Conservation (phyloP, 2,113 vertebrate species). For the Eurypyga helias region DNA sequence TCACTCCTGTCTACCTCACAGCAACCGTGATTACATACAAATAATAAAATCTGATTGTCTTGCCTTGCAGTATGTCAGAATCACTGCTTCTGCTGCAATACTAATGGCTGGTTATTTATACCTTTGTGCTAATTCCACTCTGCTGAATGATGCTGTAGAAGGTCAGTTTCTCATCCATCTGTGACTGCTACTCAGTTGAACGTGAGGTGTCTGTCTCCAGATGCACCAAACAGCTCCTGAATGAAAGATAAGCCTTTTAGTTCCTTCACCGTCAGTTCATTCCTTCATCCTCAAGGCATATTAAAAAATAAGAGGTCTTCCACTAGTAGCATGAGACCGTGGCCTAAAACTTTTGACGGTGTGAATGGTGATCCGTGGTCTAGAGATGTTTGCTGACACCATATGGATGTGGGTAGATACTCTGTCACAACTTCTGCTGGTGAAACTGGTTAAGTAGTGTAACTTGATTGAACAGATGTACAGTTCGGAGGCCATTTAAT, state of each 20-base stretch:
- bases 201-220: neutral
- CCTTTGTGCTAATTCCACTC: constrained; percentile 29
- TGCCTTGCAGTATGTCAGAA: neutral
- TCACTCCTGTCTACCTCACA: neutral
- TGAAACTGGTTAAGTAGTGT: neutral
- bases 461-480: neutral
- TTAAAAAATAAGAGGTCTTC: neutral
- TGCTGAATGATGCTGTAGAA: constrained; percentile 10
- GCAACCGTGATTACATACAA: constrained; percentile 38
- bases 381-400: neutral
- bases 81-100: neutral
- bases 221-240: neutral
- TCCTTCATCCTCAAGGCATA: neutral
- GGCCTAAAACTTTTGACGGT: neutral
- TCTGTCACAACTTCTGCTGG: neutral
- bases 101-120: constrained; percentile 42
- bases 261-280: neutral
- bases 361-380: neutral
- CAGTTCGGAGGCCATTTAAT: neutral
- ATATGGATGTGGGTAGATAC: neutral
- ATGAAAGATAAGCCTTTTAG: neutral
- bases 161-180: constrained; percentile 49
- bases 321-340: neutral
- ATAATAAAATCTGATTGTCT: constrained; percentile 29
- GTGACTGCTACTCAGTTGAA: neutral